A percentile compares a stretch with the other conserved stretches of the same genome.
Evolutionary conservation across 2,113 vertebrate species (phyloP).

Genomic region (Empidonax traillii): DNA sequence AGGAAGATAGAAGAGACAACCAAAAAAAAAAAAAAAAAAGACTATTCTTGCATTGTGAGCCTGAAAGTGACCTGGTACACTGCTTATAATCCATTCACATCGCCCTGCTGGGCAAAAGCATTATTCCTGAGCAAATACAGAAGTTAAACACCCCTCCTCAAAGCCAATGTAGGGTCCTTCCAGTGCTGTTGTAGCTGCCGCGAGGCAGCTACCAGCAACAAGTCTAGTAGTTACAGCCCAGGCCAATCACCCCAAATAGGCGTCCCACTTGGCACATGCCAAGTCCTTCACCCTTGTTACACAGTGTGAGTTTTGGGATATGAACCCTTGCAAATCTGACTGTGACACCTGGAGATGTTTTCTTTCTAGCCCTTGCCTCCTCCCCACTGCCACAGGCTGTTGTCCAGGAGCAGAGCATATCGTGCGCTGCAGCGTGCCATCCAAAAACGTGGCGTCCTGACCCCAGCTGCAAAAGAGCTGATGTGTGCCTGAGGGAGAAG

Average conservation of each 20-base stretch:
- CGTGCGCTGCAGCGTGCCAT: not conserved
- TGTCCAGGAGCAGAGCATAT: not conserved
- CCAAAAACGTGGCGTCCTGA: not conserved
- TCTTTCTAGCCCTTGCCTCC: not conserved
- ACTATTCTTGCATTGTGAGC: not conserved
- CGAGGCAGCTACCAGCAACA: not conserved
- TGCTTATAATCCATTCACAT: not conserved
- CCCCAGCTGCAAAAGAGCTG: not conserved
- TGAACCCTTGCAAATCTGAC: not conserved
- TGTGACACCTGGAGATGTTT: not conserved
- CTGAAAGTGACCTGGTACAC: not conserved
- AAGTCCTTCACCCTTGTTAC: not conserved
- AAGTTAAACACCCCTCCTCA: not conserved
- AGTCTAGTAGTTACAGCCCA: not conserved
- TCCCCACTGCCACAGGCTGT: not conserved
- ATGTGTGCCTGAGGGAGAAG: conserved; percentile 14
- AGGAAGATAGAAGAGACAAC: not conserved
- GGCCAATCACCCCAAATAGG: rapidly evolving
- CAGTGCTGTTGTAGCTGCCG: rapidly evolving
- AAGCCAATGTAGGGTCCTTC: not conserved
- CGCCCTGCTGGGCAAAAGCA: not conserved
- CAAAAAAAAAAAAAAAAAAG: not conserved
- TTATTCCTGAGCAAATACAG: not conserved
- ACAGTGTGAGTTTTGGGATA: not conserved
- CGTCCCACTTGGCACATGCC: rapidly evolving